Evolutionary conservation across 2,888 invertebrate genomes (phyloP), one percentile per base, ranked within the genome.

Genomic region (Cynaeus angustus): DNA sequence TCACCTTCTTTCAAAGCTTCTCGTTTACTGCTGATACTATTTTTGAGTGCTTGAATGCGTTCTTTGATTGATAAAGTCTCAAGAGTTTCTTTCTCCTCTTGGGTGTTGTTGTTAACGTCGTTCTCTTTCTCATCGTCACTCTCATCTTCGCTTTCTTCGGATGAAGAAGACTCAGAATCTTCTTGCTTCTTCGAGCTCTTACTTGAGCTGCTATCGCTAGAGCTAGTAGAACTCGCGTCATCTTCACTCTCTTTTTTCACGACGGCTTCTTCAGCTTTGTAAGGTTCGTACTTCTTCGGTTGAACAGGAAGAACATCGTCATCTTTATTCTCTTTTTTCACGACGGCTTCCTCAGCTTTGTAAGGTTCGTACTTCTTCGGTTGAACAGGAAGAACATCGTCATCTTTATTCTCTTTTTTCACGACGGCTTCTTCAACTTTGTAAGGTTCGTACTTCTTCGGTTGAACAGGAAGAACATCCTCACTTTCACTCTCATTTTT

Each of bases 21-120:
- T 52, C 77, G 77, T 62, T 78, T 79, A n/a, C 71, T 61, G 28
- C 77, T 76, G 37, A 82, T 81, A 56, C 82, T 81, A 13, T 81
- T 80, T 61, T 81, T 80, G 28, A 85, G 72, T 2, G 83, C 83
- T 70, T 81, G 77, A 33, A 85, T 84, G 2, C 84, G 77, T 45
- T 85, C 83, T 75, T 84, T 82, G 8, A 85, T 83, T 1, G 83
- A 79, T 12, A 80, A 78, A n/a, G 76, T 73, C 68, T 79, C n/a
- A n/a, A n/a, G 73, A 41, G 79, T 73, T 13, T 48, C 21, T 45
- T 73, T 67, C 8, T 50, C 59, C 52, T 77, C 75, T 16, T 76
- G 66, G 9, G 48, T 69, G n/a, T 75, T 71, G 43, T 73, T 73
- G 8, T 69, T 50, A 12, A 45, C 45, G 14, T 58, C 59, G n/a